A percentile compares a stretch with the other conserved stretches of the same genome.
phyloP scores from a whole-genome alignment of 2,797 vertebrate species.

The Salarias fasciatus region DNA sequence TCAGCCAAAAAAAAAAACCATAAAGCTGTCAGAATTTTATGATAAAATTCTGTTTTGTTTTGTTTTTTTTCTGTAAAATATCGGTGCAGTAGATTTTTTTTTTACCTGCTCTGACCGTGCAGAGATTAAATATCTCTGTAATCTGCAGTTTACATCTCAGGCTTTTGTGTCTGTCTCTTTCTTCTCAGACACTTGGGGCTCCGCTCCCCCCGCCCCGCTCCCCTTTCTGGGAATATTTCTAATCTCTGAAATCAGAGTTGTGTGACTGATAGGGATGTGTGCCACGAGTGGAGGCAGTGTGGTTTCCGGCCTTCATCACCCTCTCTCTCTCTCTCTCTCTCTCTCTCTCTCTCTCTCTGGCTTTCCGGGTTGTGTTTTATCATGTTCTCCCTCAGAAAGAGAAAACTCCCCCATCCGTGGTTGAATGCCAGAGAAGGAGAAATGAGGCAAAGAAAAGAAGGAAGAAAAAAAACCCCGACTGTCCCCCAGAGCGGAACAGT shows the following conservation, averaged over 20 bases:
- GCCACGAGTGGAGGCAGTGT: slow-evolving; percentile 21
- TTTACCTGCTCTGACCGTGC: too few species aligned
- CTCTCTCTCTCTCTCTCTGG: too few species aligned
- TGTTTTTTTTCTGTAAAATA: too few species aligned
- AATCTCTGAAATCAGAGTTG: slow-evolving; percentile 58
- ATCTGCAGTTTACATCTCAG: slow-evolving; percentile 27
- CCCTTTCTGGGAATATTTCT: slow-evolving; percentile 57
- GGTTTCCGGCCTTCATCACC: background rate
- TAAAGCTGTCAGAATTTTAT: too few species aligned
- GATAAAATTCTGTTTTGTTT: too few species aligned
- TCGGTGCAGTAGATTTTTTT: too few species aligned
- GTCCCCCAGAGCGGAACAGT: background rate
- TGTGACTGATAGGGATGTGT: slow-evolving; percentile 49
- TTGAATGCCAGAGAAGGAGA: too few species aligned
- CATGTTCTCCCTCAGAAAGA: background rate
- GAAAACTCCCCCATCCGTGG: background rate
- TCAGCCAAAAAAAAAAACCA: too few species aligned
- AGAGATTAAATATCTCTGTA: background rate
- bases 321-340: background rate
- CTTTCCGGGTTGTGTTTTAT: background rate
- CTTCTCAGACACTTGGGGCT: background rate
- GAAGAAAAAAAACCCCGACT: background rate
- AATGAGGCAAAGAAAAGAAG: too few species aligned
- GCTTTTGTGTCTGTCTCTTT: background rate
- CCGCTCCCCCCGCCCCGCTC: slow-evolving; percentile 21